phyloP scores from a whole-genome alignment of 2,888 invertebrate genomes.

The Hipparchia sbordonii region DNA sequence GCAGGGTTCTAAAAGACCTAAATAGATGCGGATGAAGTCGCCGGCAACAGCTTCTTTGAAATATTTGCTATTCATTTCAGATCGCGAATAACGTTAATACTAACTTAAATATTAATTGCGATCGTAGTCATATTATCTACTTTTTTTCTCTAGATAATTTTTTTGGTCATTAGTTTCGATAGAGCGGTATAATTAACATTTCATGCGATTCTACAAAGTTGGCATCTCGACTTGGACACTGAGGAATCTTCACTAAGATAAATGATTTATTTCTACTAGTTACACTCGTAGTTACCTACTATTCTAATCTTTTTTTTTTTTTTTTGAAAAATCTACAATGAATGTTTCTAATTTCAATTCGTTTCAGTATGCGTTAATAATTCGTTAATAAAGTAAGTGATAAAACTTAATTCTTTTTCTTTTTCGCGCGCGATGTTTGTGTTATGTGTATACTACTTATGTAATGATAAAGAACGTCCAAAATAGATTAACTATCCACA shows the following conservation, averaged over 20 bases:
- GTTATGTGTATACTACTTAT: too few species aligned
- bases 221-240: conserved; percentile 32
- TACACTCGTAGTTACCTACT: conserved; percentile 2
- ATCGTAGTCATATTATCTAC: neutral
- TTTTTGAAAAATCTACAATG: conserved; percentile 21
- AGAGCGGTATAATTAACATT: neutral
- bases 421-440: too few species aligned
- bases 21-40: too few species aligned
- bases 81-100: too few species aligned
- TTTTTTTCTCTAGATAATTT: too few species aligned
- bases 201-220: conserved; percentile 23
- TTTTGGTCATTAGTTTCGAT: conserved; percentile 1
- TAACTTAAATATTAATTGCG: neutral
- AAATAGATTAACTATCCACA: too few species aligned
- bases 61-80: too few species aligned
- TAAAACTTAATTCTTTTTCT: too few species aligned
- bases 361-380: neutral
- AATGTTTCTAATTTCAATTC: neutral
- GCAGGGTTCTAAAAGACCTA: too few species aligned
- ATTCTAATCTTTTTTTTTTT: conserved; percentile 18
- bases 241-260: conserved; percentile 24
- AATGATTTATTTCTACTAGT: conserved; percentile 16
- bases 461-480: too few species aligned
- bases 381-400: too few species aligned
- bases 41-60: too few species aligned